A percentile compares a stretch with the other conserved stretches of the same genome.
Evolutionary conservation across 1,140 invertebrate genomes (phyloP).

Genomic region (Helicoverpa zea): DNA sequence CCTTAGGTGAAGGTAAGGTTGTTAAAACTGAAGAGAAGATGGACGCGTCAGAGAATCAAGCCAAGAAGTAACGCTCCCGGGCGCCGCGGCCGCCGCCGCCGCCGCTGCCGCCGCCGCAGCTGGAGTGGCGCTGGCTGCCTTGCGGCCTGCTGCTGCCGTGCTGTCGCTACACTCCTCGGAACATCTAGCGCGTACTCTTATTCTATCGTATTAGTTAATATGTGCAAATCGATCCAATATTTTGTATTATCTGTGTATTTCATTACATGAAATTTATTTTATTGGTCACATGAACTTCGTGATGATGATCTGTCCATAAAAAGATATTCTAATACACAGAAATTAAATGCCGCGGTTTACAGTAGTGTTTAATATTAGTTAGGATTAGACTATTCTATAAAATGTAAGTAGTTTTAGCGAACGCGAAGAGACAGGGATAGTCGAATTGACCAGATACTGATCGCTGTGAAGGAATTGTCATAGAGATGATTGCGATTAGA

Average conservation of each 20-base stretch:
- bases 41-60: slow-evolving; percentile 71
- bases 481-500: slow-evolving; percentile 34
- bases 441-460: slow-evolving; percentile 33
- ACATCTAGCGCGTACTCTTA: not conserved
- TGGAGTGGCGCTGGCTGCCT: not conserved
- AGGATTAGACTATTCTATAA: slow-evolving; percentile 51
- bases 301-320: slow-evolving; percentile 53
- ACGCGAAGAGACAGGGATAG: slow-evolving; percentile 51
- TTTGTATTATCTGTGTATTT: slow-evolving; percentile 47
- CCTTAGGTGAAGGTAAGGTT: slow-evolving; percentile 84
- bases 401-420: slow-evolving; percentile 52
- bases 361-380: slow-evolving; percentile 46
- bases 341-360: slow-evolving; percentile 46
- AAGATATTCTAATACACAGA: slow-evolving; percentile 40
- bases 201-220: slow-evolving; percentile 13
- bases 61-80: slow-evolving; percentile 64
- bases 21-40: slow-evolving; percentile 84
- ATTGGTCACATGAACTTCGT: slow-evolving; percentile 39
- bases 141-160: not conserved
- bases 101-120: not conserved
- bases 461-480: slow-evolving; percentile 48
- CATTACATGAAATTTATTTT: slow-evolving; percentile 45
- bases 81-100: not conserved
- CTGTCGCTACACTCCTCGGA: not conserved
- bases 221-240: slow-evolving; percentile 41